Evolutionary conservation across 2,113 vertebrate species (phyloP).

Genomic region (Alces alces): DNA sequence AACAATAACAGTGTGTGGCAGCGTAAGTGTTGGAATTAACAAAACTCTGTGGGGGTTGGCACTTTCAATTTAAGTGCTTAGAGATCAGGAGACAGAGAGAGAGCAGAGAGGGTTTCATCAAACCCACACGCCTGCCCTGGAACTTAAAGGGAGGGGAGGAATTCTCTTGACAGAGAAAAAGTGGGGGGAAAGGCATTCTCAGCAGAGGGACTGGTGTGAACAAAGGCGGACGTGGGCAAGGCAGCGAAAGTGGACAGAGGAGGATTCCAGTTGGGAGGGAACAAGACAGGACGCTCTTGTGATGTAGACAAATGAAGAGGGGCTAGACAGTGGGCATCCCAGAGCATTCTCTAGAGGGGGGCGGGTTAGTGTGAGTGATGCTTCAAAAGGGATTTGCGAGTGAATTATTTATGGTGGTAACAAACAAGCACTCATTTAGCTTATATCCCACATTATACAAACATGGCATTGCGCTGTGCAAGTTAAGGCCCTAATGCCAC

Average conservation of each 20-base stretch:
- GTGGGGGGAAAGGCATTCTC: background rate
- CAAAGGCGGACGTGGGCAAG: background rate
- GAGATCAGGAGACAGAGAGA: background rate
- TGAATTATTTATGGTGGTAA: constrained; percentile 81
- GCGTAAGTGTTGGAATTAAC: background rate
- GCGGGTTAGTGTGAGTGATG: constrained; percentile 56
- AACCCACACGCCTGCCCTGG: background rate
- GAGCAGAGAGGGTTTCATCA: background rate
- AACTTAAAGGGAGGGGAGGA: background rate
- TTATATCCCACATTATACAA: constrained; percentile 82
- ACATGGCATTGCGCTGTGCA: constrained; percentile 72
- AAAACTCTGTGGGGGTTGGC: background rate
- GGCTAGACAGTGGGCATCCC: background rate
- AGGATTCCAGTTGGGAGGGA: background rate
- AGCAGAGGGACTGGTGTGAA: background rate
- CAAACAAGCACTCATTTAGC: constrained; percentile 82
- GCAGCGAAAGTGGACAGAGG: background rate
- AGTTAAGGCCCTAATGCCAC: constrained; percentile 82
- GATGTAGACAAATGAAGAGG: background rate
- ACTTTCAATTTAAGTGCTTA: background rate
- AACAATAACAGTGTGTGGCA: background rate
- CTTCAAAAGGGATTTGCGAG: constrained; percentile 75
- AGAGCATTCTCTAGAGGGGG: constrained; percentile 60
- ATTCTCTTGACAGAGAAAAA: background rate
- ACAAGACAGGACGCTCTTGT: background rate